Percentiles rank a stretch among this genome's conserved stretches.
Evolutionary conservation across 1,140 invertebrate species (phyloP).

Genomic region (Gonatopus flavifemur): DNA sequence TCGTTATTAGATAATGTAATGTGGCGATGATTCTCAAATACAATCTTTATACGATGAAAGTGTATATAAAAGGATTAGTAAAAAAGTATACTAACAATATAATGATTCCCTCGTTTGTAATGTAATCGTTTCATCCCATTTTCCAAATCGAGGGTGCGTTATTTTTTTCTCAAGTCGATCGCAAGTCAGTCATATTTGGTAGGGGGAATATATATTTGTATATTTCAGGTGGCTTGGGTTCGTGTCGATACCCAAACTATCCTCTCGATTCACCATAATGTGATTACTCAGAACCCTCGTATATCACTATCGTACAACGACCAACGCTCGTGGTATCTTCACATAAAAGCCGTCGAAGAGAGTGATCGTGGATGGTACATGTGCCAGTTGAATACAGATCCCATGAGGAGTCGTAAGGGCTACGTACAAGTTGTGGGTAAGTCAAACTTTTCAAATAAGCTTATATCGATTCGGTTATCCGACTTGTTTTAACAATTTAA

Average conservation of each 20-base stretch:
- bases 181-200: too few relatives aligned
- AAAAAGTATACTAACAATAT: too few relatives aligned
- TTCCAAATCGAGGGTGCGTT: too few relatives aligned
- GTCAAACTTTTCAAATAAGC: conserved; percentile 48
- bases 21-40: too few relatives aligned
- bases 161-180: too few relatives aligned
- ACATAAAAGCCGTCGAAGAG: conserved; percentile 80
- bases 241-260: conserved; percentile 90
- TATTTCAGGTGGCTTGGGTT: conserved; percentile 83
- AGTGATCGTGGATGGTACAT: conserved; percentile 82
- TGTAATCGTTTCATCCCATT: too few relatives aligned
- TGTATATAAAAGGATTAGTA: too few relatives aligned
- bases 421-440: conserved; percentile 87
- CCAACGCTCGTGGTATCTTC: conserved; percentile 85
- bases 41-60: too few relatives aligned
- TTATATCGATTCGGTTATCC: too few relatives aligned
- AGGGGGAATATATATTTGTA: neutral
- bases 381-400: conserved; percentile 85
- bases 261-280: conserved; percentile 84
- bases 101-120: too few relatives aligned
- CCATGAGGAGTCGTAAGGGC: conserved; percentile 80
- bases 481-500: too few relatives aligned
- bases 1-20: too few relatives aligned
- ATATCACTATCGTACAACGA: conserved; percentile 85
- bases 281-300: conserved; percentile 85